Conservation (phyloP, 1,140 invertebrate genomes). For the Aphelenchoides avenae region DNA sequence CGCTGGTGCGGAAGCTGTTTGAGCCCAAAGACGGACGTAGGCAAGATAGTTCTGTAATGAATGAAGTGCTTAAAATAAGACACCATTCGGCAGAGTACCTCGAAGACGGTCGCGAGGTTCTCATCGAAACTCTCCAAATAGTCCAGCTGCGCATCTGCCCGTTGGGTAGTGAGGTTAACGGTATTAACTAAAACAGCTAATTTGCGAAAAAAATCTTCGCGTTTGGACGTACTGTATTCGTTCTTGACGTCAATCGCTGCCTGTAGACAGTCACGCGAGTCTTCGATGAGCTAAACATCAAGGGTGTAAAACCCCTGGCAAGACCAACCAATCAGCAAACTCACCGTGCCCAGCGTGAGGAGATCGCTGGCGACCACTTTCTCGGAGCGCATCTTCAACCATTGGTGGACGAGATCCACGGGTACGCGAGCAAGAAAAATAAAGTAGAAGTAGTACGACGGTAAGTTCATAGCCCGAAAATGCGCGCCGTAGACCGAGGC, state of each 20-base stretch:
- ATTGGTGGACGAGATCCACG: conserved; percentile 32
- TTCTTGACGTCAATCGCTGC: conserved; percentile 29
- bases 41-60: conserved; percentile 21
- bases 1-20: conserved; percentile 9
- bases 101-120: conserved; percentile 8
- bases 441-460: conserved; percentile 20
- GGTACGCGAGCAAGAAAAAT: conserved; percentile 22
- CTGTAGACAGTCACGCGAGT: conserved; percentile 28
- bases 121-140: conserved; percentile 11
- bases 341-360: conserved; percentile 17
- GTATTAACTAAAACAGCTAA: too few species aligned
- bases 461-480: conserved; percentile 21
- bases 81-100: too few species aligned
- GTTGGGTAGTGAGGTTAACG: conserved; percentile 13
- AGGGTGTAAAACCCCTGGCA: conserved; percentile 2
- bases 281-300: conserved; percentile 25
- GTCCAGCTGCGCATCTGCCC: conserved; percentile 8
- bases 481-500: conserved; percentile 7
- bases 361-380: conserved; percentile 22
- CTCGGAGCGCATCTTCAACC: conserved; percentile 27
- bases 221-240: too few species aligned
- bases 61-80: too few species aligned
- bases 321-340: neutral
- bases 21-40: conserved; percentile 18
- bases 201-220: too few species aligned